Evolutionary conservation across 2,888 invertebrate species (phyloP).

Genomic region (Melipona bicolor): DNA sequence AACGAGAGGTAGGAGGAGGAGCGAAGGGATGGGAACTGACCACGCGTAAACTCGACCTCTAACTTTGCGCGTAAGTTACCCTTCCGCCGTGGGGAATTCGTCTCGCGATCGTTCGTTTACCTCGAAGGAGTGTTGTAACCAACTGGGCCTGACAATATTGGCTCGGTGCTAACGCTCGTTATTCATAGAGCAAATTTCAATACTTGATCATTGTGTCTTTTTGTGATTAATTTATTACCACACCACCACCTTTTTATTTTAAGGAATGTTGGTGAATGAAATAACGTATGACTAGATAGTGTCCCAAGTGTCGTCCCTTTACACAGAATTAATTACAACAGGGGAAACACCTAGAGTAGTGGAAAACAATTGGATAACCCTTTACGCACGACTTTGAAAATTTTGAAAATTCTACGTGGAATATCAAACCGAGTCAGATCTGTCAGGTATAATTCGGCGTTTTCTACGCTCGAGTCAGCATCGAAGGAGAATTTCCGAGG

Average conservation of each 20-base stretch:
- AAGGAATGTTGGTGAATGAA: too few relatives aligned
- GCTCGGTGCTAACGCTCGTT: too few relatives aligned
- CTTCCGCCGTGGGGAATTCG: constrained; percentile 7
- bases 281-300: too few relatives aligned
- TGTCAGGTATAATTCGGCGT: background rate
- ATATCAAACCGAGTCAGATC: background rate
- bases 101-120: background rate
- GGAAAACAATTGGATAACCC: constrained; percentile 12
- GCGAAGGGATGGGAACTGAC: constrained; percentile 28
- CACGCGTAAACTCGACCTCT: constrained; percentile 31
- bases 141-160: background rate
- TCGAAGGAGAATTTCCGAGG: background rate
- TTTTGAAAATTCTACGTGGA: constrained; percentile 16
- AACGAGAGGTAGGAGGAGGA: background rate
- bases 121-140: background rate
- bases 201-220: too few relatives aligned
- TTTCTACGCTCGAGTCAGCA: background rate
- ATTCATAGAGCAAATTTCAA: too few relatives aligned
- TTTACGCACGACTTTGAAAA: background rate
- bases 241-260: too few relatives aligned
- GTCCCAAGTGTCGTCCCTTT: too few relatives aligned
- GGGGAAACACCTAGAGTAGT: constrained; percentile 20
- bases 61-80: constrained; percentile 38
- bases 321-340: too few relatives aligned
- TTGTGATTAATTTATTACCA: too few relatives aligned